Conservation (phyloP, 2,113 vertebrate species). For the Tringa solitaria region DNA sequence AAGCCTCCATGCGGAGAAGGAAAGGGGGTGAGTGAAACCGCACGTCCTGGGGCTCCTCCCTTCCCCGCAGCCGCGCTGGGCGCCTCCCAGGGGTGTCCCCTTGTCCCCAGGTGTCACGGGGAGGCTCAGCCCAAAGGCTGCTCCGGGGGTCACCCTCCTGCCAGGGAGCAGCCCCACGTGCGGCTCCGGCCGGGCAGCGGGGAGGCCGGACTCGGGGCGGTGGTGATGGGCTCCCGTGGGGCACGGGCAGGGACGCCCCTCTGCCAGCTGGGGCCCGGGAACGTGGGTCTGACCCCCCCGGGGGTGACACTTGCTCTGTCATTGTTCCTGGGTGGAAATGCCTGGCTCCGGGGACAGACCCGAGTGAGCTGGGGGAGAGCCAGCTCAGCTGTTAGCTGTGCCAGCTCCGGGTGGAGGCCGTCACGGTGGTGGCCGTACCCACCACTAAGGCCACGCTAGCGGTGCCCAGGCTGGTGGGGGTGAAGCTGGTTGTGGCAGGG, state of each 20-base stretch:
- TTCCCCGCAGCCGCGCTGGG: neutral
- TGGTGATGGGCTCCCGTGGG: neutral
- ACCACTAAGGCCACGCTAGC: fast-evolving
- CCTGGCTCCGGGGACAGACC: neutral
- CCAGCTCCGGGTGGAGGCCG: neutral
- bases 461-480: neutral
- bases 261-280: neutral
- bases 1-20: conserved; percentile 97
- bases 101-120: neutral
- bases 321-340: fast-evolving
- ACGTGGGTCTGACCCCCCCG: neutral
- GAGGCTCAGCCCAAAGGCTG: neutral
- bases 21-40: conserved; percentile 91
- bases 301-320: neutral
- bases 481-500: neutral
- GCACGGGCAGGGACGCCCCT: fast-evolving
- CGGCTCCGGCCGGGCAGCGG: neutral
- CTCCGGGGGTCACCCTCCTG: neutral
- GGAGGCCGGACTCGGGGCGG: fast-evolving
- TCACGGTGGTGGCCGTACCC: neutral
- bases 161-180: fast-evolving
- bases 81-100: neutral
- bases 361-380: neutral
- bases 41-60: neutral
- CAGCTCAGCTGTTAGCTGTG: too few relatives aligned